Conservation (phyloP, 2,888 invertebrate genomes). For the Boloria euphrosyne region DNA sequence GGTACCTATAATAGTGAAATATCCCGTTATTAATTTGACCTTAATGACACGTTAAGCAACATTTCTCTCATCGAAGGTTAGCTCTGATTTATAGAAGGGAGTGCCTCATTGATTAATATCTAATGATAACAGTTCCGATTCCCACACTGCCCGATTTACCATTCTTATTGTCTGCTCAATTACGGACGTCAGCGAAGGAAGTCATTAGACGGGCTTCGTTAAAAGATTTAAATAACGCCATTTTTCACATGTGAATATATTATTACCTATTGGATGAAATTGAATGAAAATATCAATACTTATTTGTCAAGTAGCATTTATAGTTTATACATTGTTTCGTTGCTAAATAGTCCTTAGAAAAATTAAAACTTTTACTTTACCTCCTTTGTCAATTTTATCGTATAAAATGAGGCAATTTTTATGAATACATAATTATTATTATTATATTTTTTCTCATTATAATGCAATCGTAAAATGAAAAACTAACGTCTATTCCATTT, state of each 20-base stretch:
- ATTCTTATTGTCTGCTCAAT: conserved; percentile 77
- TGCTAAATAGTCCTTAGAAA: too few species aligned
- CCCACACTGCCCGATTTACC: conserved; percentile 77
- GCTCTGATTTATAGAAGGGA: conserved; percentile 72
- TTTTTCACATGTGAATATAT: conserved; percentile 14
- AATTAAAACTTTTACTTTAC: too few species aligned
- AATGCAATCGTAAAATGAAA: conserved; percentile 18
- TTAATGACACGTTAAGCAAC: not conserved
- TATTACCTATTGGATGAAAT: conserved; percentile 1
- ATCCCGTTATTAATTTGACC: not conserved
- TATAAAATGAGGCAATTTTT: too few species aligned
- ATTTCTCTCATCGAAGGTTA: conserved; percentile 48
- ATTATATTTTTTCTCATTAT: conserved; percentile 11
- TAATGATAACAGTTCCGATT: conserved; percentile 63
- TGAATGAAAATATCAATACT: not conserved
- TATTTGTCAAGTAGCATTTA: not conserved
- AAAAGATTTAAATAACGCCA: conserved; percentile 36
- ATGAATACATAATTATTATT: too few species aligned
- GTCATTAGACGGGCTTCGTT: conserved; percentile 65
- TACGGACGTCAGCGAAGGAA: conserved; percentile 76
- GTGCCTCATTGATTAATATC: conserved; percentile 77
- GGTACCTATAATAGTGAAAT: not conserved
- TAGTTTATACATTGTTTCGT: too few species aligned
- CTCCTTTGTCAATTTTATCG: too few species aligned
- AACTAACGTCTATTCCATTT: conserved; percentile 16